Percentiles rank a stretch among this genome's conserved stretches.
phyloP scores from a whole-genome alignment of 2,113 vertebrate species.

The Cyanoliseus patagonus region DNA sequence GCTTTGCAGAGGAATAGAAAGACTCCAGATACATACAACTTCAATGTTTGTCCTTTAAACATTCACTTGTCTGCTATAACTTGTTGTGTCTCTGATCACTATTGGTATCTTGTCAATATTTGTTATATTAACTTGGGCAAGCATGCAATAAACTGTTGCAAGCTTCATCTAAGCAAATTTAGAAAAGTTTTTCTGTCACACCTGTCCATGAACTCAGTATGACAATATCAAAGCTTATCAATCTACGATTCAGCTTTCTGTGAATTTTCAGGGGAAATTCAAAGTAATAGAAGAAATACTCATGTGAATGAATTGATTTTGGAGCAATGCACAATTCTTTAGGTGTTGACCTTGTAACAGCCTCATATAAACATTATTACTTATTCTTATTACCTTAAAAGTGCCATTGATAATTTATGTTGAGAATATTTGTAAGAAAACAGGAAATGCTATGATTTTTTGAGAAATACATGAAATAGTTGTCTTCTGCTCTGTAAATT shows the following conservation, averaged over 20 bases:
- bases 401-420: accelerated
- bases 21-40: background rate
- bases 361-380: background rate
- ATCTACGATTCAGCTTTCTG: background rate
- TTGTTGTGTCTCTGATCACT: background rate
- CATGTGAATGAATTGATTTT: background rate
- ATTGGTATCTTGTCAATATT: background rate
- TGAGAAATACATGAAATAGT: background rate
- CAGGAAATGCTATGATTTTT: background rate
- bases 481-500: background rate
- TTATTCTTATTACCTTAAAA: background rate
- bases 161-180: background rate
- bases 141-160: background rate
- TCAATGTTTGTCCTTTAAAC: background rate
- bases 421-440: background rate
- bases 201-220: background rate
- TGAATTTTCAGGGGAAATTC: background rate
- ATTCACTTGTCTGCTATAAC: background rate
- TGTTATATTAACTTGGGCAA: background rate
- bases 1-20: background rate
- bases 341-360: background rate
- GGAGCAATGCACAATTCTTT: background rate
- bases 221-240: background rate
- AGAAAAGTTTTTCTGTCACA: background rate
- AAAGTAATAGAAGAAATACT: background rate